These are phyloP conservation scores for Paracanthobrama guichenoti DNA, from an alignment of 2,113 vertebrate genomes.

Conservation along the genomic window DNA sequence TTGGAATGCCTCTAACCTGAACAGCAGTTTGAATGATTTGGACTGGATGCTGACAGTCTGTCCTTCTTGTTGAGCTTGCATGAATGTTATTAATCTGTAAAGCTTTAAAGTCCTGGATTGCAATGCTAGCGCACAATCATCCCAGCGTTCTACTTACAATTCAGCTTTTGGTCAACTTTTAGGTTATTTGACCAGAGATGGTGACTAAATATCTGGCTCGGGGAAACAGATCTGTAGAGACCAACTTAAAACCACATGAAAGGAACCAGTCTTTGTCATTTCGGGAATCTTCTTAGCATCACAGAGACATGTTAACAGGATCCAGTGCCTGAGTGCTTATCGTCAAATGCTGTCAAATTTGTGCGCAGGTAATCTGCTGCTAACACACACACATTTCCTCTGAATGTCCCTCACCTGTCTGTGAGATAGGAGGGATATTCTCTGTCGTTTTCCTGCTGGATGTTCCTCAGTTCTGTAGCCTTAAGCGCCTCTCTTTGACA, in stretches of 20 bases:
- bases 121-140: slow-evolving; percentile 12
- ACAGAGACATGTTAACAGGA: slow-evolving; percentile 21
- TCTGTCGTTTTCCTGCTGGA: not conserved
- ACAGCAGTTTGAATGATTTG: not conserved
- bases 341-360: slow-evolving; percentile 28
- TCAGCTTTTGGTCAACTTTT: not conserved
- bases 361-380: slow-evolving; percentile 29
- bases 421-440: slow-evolving; percentile 21
- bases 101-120: not conserved
- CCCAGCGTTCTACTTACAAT: slow-evolving; percentile 41
- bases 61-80: slow-evolving; percentile 8
- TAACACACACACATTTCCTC: slow-evolving; percentile 16
- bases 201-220: not conserved
- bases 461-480: not conserved
- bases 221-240: slow-evolving; percentile 14
- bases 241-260: slow-evolving; percentile 34
- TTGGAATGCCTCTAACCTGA: not conserved
- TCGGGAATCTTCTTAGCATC: slow-evolving; percentile 39
- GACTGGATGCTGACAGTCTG: not conserved
- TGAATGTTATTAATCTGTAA: slow-evolving; percentile 3
- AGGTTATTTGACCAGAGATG: not conserved
- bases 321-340: slow-evolving; percentile 27
- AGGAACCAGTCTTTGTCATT: slow-evolving; percentile 26
- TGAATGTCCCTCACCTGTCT: slow-evolving; percentile 20
- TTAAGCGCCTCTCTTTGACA: slow-evolving; percentile 7